Conservation (phyloP, 2,888 invertebrate genomes). For the Yponomeuta sedellus region DNA sequence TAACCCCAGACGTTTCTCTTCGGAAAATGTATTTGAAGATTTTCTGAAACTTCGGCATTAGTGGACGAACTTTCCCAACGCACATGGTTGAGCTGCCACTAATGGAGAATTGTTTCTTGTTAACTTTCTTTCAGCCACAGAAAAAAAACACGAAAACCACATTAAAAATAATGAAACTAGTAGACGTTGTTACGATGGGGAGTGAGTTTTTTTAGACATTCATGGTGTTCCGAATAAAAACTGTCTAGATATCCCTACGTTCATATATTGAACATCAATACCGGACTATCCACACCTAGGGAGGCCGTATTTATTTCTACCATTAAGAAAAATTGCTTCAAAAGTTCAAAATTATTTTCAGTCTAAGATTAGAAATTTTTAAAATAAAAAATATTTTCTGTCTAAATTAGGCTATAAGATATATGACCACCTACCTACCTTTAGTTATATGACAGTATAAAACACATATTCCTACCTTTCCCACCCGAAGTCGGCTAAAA, state of each 20-base stretch:
- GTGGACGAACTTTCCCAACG: constrained; percentile 56
- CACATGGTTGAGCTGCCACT: constrained; percentile 60
- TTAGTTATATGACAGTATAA: too few relatives aligned
- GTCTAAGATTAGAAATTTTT: too few relatives aligned
- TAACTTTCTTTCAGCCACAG: constrained; percentile 31
- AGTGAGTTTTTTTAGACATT: not conserved
- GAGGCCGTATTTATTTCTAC: too few relatives aligned
- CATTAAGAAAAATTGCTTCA: too few relatives aligned
- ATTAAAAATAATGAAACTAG: too few relatives aligned
- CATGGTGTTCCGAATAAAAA: not conserved
- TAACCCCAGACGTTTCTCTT: constrained; percentile 6
- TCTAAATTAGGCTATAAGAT: too few relatives aligned
- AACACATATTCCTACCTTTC: not conserved
- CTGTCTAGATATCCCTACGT: too few relatives aligned
- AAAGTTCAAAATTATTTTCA: too few relatives aligned
- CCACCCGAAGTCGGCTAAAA: constrained; percentile 23
- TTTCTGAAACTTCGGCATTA: constrained; percentile 61
- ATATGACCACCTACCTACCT: too few relatives aligned
- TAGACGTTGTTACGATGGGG: not conserved
- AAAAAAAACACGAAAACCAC: not conserved
- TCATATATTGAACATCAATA: too few relatives aligned
- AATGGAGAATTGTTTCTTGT: constrained; percentile 55
- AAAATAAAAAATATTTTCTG: too few relatives aligned
- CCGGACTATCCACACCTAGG: too few relatives aligned
- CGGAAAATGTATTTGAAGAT: constrained; percentile 59